These are phyloP conservation scores for Oikopleura dioica DNA, from an alignment of 23 tunicate genomes.

Conservation along the genomic window DNA sequence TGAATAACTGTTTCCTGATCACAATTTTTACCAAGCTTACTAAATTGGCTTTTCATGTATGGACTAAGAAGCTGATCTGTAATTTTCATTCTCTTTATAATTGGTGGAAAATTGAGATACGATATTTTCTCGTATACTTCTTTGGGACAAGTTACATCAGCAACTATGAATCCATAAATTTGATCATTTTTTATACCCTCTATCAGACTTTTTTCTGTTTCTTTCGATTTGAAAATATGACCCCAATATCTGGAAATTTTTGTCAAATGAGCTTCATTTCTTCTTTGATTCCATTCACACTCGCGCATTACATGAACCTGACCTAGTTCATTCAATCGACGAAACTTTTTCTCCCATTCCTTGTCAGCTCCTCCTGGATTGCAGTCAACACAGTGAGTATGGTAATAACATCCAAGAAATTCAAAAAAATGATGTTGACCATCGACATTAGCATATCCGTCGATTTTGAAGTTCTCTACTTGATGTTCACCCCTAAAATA, in stretches of 20 bases:
- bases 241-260: too few species aligned
- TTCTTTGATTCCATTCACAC: background rate
- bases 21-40: too few species aligned
- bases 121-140: background rate
- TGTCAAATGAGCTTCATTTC: too few species aligned
- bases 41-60: background rate
- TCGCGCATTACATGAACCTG: background rate
- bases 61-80: background rate
- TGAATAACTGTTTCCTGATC: constrained; percentile 3
- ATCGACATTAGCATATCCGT: background rate
- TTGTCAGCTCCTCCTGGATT: background rate
- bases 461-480: background rate
- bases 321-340: background rate
- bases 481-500: background rate
- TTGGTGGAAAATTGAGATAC: background rate
- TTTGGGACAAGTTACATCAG: background rate
- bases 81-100: background rate
- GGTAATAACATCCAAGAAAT: constrained; percentile 1
- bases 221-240: background rate
- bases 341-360: background rate
- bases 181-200: background rate
- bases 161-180: background rate
- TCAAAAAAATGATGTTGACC: background rate
- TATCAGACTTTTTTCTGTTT: background rate
- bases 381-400: background rate